phyloP scores from a whole-genome alignment of 30 jellyfish, hydroid and myxozoan genomes.

The Hydra vulgaris region DNA sequence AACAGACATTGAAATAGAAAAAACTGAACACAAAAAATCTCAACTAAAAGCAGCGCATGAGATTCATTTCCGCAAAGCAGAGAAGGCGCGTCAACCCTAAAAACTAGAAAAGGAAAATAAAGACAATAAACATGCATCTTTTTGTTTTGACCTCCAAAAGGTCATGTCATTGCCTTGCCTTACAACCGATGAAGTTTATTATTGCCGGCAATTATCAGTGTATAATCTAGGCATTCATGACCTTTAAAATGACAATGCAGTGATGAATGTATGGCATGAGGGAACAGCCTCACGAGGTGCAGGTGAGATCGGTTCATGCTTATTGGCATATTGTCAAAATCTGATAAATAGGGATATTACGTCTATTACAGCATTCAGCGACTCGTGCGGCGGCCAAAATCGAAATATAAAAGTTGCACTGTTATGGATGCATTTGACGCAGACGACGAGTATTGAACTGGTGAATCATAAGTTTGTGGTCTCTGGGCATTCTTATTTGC shows the following conservation, averaged over 20 bases:
- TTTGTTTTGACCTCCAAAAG: neutral
- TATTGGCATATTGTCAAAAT: neutral
- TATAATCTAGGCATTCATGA: neutral
- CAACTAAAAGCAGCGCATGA: no score
- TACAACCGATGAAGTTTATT: neutral
- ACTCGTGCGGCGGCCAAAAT: neutral
- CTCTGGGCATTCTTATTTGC: neutral
- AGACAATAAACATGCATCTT: neutral
- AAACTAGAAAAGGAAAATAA: neutral
- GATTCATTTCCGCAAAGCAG: no score
- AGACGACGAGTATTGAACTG: neutral
- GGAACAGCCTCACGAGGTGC: neutral
- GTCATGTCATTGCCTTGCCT: neutral
- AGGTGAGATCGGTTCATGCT: neutral
- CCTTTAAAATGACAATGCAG: neutral
- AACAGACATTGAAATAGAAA: no score
- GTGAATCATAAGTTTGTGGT: neutral
- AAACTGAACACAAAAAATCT: no score
- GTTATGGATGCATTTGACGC: neutral
- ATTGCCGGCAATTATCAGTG: neutral
- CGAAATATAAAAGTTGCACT: neutral
- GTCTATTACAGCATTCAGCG: neutral
- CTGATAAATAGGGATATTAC: neutral
- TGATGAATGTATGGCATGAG: neutral
- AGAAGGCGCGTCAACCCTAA: neutral